Evolutionary conservation across 2,113 vertebrate species (phyloP), one percentile per base, ranked within the genome.

Genomic region (Cariama cristata): DNA sequence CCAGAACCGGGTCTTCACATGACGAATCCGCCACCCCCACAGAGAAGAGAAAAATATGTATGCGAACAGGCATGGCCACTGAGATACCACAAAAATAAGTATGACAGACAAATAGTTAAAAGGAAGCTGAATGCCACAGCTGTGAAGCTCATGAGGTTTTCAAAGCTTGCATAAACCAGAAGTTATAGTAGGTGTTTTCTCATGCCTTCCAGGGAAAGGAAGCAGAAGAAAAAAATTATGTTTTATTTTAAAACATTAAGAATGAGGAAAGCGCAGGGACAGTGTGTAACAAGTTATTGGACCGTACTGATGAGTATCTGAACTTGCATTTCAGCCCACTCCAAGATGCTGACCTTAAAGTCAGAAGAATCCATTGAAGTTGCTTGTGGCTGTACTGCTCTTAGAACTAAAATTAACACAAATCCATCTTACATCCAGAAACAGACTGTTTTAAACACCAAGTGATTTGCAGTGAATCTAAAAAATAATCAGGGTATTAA

Each of bases 331-430:
- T 86, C 75, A 88, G n/a, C 42, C 14, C 59, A 19, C 45, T 80
- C 18, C 23, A 50, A 50, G 9, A 50, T 4, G 2, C n/a, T 86
- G 63, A 74, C 79, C 53, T 56, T 62, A 24, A 62, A n/a, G 58
- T 32, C 58, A 53, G n/a, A 4, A 58, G 11, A 88, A 24, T 0
- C 2, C 2, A 24, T 1, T 28, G 27, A 66, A 83, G 9, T 27
- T 6, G 2, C 42, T 73, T 49, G 45, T 35, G 71, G 27, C n/a
- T 53, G 24, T 16, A 30, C 26, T 45, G 30, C 22, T 79, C 47
- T 52, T 21, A 5, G 5, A 93, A 69, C 13, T 32, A 69, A 56
- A 56, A 79, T 42, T 53, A 90, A 45, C 24, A 47, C 21, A 93
- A 93, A 88, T 62, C 40, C 21, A 86, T 35, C 33, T 86, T 22